Base-by-base conservation (phyloP, 2,797 vertebrate species). In the Pangasius djambal region DNA sequence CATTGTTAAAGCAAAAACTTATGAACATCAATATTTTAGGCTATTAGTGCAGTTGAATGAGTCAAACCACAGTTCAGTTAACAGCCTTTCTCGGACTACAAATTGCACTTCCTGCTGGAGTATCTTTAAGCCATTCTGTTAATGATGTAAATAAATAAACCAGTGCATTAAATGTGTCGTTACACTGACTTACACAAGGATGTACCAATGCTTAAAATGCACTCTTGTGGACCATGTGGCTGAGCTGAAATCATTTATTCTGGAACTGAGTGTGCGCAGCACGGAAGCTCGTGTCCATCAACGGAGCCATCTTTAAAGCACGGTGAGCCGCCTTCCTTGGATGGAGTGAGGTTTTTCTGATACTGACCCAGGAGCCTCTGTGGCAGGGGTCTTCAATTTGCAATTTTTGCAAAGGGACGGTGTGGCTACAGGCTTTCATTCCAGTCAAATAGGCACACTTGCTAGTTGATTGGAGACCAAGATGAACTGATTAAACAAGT, bases 341-440 rank as follows among this genome's bases (percentile, higher is more conserved):
- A 57, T 61, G 37, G 37, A 63, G 81, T 34, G 48, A 8, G 37
- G 2, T 28, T 63, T 59, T 81, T 37, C 50, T 20, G 4, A 22
- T 79, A 10, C 57, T 57, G 16, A 84, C 15, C 83, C 44, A 16
- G 22, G 5, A 82, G 28, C n/a, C 8, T 57, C 57, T 25, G 57
- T 22, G 28, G 20, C 25, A 28, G 22, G 20, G 16, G 34, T 48
- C 81, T n/a, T 50, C 16, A 6, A 1, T 65, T 34, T 31, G 22
- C 22, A n/a, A n/a, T n/a, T n/a, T 84, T 15, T 18, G 4, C 28
- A n/a, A 31, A n/a, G 61, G 28, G 15, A 48, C 4, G 4, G 44
- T 67, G 28, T 50, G 28, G 40, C n/a, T 85, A 18, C 63, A 69
- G 61, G 44, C 83, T 67, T 84, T 84, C 63, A 7, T 50, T 84